phyloP scores from a whole-genome alignment of 2,797 vertebrate genomes.

The Crenuchus spilurus region DNA sequence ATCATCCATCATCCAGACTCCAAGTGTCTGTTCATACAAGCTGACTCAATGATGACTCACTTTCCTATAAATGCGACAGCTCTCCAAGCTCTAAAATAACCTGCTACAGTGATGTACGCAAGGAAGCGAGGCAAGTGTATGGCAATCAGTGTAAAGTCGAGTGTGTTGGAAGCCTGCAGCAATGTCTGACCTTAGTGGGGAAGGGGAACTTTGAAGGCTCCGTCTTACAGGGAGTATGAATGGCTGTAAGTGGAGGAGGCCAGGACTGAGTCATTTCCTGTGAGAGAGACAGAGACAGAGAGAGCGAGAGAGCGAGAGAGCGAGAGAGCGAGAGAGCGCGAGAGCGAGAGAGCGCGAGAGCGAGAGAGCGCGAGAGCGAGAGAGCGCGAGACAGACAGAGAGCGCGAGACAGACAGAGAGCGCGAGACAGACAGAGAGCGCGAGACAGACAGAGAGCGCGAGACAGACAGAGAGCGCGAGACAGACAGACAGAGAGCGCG shows the following conservation, averaged over 20 bases:
- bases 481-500: too few relatives aligned
- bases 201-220: conserved; percentile 99
- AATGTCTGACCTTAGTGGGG: conserved; percentile 91
- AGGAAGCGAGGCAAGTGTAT: background rate
- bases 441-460: conserved; percentile 39
- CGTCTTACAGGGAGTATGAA: conserved; percentile 98
- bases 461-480: conserved; percentile 37
- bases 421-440: conserved; percentile 20
- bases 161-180: background rate
- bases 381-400: too few relatives aligned
- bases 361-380: conserved; percentile 7
- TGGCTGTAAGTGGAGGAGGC: conserved; percentile 97
- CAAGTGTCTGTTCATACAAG: background rate
- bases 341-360: conserved; percentile 43
- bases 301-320: background rate
- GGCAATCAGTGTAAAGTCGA: background rate
- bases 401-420: conserved; percentile 47
- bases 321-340: conserved; percentile 35
- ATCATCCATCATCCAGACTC: background rate
- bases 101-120: background rate
- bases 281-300: conserved; percentile 42
- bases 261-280: conserved; percentile 99
- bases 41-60: conserved; percentile 12
- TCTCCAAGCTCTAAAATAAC: background rate
- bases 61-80: background rate